phyloP scores from a whole-genome alignment of 1,140 invertebrate species.

The Drosophila pseudoananassae region DNA sequence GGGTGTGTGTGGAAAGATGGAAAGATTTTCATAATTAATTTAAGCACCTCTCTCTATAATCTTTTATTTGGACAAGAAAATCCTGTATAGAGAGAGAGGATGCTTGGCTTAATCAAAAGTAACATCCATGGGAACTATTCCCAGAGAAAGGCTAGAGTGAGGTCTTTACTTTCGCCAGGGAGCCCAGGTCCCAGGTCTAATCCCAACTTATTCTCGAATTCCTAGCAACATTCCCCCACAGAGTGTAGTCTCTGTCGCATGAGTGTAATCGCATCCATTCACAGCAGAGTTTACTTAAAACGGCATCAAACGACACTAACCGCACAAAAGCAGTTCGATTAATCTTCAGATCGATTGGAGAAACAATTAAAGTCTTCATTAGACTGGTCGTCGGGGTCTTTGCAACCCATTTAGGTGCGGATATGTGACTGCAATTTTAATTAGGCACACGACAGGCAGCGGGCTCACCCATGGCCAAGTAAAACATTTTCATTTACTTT shows the following conservation, averaged over 20 bases:
- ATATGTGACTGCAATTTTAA: constrained; percentile 65
- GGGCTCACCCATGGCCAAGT: constrained; percentile 47
- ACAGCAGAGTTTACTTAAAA: constrained; percentile 41
- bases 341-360: constrained; percentile 36
- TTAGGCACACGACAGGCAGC: constrained; percentile 40
- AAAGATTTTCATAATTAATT: constrained; percentile 19
- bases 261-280: constrained; percentile 30
- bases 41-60: constrained; percentile 5
- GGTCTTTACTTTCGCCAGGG: constrained; percentile 29
- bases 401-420: constrained; percentile 63
- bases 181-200: constrained; percentile 6
- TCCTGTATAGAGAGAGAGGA: constrained; percentile 7
- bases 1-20: constrained; percentile 10
- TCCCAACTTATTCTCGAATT: constrained; percentile 35
- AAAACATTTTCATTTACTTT: constrained; percentile 58
- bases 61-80: constrained; percentile 22
- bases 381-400: constrained; percentile 33
- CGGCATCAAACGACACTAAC: constrained; percentile 57
- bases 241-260: no score
- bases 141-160: constrained; percentile 8
- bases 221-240: constrained; percentile 31
- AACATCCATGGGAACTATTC: constrained; percentile 35
- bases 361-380: constrained; percentile 77
- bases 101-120: constrained; percentile 17
- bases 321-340: constrained; percentile 39